Conservation (phyloP, 1,140 invertebrate genomes). For the Cydia pomonella region DNA sequence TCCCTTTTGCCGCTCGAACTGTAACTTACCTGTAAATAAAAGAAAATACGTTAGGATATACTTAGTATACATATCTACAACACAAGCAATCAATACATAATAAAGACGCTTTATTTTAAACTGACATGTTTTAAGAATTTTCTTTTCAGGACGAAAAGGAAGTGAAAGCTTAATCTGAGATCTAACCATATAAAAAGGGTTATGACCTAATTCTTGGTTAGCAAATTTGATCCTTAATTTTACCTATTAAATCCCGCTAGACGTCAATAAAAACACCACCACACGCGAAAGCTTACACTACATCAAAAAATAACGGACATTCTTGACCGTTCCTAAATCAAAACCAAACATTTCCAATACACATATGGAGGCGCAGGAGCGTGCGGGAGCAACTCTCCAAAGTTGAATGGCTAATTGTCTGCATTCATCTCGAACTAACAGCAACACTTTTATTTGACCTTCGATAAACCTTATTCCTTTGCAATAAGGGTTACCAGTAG, state of each 20-base stretch:
- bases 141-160: too few species aligned
- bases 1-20: background rate
- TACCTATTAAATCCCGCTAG: too few species aligned
- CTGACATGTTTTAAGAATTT: too few species aligned
- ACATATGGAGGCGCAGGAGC: background rate
- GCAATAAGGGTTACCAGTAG: too few species aligned
- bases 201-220: too few species aligned
- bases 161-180: too few species aligned
- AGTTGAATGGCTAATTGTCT: slow-evolving; percentile 7
- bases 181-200: too few species aligned
- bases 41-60: background rate
- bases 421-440: slow-evolving; percentile 31
- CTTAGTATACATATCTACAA: background rate
- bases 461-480: too few species aligned
- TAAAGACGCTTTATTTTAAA: too few species aligned
- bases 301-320: background rate
- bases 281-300: background rate
- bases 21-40: slow-evolving; percentile 5
- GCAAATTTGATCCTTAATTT: too few species aligned
- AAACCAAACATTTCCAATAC: background rate
- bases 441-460: background rate
- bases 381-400: background rate
- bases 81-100: background rate
- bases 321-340: background rate
- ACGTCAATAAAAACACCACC: background rate